Evolutionary conservation across 2,888 invertebrate species (phyloP), one percentile per base, ranked within the genome.

Genomic region (Nebria brevicollis): DNA sequence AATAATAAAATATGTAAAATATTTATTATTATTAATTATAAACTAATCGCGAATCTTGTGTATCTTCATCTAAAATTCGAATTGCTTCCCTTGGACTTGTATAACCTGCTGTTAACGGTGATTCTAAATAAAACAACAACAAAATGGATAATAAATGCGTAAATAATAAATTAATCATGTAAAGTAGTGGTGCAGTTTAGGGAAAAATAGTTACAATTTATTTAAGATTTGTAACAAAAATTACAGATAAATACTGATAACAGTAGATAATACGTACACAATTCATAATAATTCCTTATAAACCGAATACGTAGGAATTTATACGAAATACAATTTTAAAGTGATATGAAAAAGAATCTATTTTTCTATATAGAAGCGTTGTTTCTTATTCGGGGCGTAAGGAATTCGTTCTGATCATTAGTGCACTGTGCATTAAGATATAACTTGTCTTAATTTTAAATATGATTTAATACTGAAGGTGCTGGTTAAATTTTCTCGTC

Each of bases 51-150:
- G 72, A 72, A 65, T 82, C 78, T 34, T 83, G 81, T 43, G 88
- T 89, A 86, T 88, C 88, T 86, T 89, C 90, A 86, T 92, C 91
- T 83, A 93, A 90, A 90, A 94, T 93, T 85, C 92, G 91, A 85
- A 94, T 92, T 86, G 92, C 93, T 87, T 94, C 94, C 83, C 90
- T 91, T 65, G 93, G 93, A 86, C 93, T 92, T 85, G 93, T 92
- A 88, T 94, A 94, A 84, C 91, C 90, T 83, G 92, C 83, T 70
- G 82, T 20, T 25, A 82, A 54, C 77, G 82, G 82, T 83, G 81
- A n/a, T 13, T 80, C 66, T 43, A 54, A 26, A 80, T 75, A 25
- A 26, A 73, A 78, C 25, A 10, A 78, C 25, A 26, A 64, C 20
- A 72, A 77, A 3, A 42, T 68, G 66, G 70, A 77, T 41, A 15